These are phyloP conservation scores for Calameuta idolon DNA, from an alignment of 2,888 invertebrate genomes.

Conservation along the genomic window DNA sequence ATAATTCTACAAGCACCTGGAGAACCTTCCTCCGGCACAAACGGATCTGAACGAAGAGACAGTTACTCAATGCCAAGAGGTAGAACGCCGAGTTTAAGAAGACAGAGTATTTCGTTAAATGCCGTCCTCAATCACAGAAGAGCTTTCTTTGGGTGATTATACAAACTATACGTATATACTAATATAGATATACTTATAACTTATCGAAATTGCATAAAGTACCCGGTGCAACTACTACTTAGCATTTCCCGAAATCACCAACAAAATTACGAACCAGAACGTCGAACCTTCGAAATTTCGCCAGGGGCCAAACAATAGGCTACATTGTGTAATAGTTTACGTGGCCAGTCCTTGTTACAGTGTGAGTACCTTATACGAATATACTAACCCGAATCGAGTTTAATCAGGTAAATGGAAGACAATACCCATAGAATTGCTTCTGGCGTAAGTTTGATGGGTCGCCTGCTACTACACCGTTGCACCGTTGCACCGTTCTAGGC, in stretches of 20 bases:
- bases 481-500: not conserved
- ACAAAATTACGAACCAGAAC: not conserved
- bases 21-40: not conserved
- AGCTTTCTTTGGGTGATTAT: constrained; percentile 52
- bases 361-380: not conserved
- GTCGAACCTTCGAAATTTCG: not conserved
- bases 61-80: constrained; percentile 41
- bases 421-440: constrained; percentile 12
- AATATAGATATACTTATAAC: not conserved
- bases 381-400: constrained; percentile 32
- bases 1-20: not conserved
- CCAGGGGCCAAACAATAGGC: not conserved
- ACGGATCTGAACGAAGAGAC: constrained; percentile 48
- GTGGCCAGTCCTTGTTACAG: not conserved
- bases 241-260: not conserved
- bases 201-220: not conserved
- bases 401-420: constrained; percentile 31
- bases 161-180: not conserved
- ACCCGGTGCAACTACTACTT: not conserved
- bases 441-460: not conserved
- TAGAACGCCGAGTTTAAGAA: constrained; percentile 48
- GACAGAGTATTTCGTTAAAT: constrained; percentile 58
- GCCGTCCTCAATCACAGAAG: constrained; percentile 58
- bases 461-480: not conserved
- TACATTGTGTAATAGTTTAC: not conserved